Conservation (phyloP, 2,888 invertebrate genomes). For the Acronicta leporina region DNA sequence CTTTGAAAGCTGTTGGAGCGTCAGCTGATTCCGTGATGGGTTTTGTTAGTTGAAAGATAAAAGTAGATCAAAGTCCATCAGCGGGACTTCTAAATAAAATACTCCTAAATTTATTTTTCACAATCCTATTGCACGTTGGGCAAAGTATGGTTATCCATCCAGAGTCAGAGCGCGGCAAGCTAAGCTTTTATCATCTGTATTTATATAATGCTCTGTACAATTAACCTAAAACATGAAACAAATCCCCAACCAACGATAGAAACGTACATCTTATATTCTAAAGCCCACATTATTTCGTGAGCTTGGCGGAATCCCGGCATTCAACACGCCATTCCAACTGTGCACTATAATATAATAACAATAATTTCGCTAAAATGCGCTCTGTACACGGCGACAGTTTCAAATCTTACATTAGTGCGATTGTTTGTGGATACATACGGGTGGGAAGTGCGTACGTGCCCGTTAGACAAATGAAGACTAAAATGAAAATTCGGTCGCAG, state of each 20-base stretch:
- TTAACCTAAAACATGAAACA: not conserved
- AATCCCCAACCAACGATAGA: not conserved
- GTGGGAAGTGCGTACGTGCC: not conserved
- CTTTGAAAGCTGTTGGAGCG: conserved; percentile 5
- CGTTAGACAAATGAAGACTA: not conserved
- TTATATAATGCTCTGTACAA: too few relatives aligned
- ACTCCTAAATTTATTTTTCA: too few relatives aligned
- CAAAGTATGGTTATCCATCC: too few relatives aligned
- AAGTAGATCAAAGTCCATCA: too few relatives aligned
- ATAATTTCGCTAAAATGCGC: conserved; percentile 60
- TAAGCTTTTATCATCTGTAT: too few relatives aligned
- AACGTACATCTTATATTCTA: conserved; percentile 31
- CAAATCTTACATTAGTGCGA: conserved; percentile 65
- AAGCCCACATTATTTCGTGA: conserved; percentile 18
- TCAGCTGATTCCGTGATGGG: conserved; percentile 1
- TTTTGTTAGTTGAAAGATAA: too few relatives aligned
- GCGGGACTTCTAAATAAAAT: too few relatives aligned
- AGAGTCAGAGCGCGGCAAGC: too few relatives aligned
- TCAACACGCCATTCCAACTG: conserved; percentile 28
- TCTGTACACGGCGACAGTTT: conserved; percentile 47
- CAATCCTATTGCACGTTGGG: too few relatives aligned
- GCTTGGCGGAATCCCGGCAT: conserved; percentile 16
- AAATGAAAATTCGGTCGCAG: not conserved
- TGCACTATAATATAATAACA: conserved; percentile 47
- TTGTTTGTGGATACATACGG: conserved; percentile 53